Evolutionary conservation across 2,888 invertebrate genomes (phyloP), one percentile per base, ranked within the genome.

Genomic region (Eristalis intricaria): DNA sequence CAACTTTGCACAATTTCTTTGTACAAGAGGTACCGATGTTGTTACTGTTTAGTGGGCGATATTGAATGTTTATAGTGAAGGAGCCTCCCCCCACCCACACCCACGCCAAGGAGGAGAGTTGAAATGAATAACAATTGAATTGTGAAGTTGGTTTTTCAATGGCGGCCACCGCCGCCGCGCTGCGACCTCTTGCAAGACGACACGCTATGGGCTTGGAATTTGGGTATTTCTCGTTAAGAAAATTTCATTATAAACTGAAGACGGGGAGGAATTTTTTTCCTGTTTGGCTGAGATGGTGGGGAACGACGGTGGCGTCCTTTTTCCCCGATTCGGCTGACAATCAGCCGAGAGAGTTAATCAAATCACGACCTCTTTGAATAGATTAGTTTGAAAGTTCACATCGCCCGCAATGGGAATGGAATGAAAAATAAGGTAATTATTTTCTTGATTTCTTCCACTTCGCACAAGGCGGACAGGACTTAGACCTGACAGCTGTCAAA

Each of bases 81-180:
- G 19, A 19, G n/a, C 50, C 19, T n/a, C 7, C 15, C 43, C 35
- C 35, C 35, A 35, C 35, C 35, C 2, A 10, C 38, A 13, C 38
- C 38, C 38, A 13, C 38, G 2, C n/a, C 7, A 8, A 19, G 8
- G 7, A n/a, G 7, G 19, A 19, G 19, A 50, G 50, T 5, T 22
- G 19, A 50, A 50, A 68, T 74, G 74, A 74, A 81, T 74, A 81
- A 74, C 74, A 69, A 74, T 80, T 80, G 50, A 19, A 13, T 74
- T 80, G 80, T 23, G 50, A 66, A 69, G 64, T 75, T 75, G 15
- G 63, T 66, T 69, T 80, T 74, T 69, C 38, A 69, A 75, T 66
- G 32, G 35, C 50, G 19, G 19, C 38, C 38, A 13, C 35, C 11
- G n/a, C 35, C 35, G 8, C 8, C 35, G n/a, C n/a, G n/a, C n/a